Evolutionary conservation across 2,797 vertebrate species (phyloP).

Genomic region (Artibeus lituratus): DNA sequence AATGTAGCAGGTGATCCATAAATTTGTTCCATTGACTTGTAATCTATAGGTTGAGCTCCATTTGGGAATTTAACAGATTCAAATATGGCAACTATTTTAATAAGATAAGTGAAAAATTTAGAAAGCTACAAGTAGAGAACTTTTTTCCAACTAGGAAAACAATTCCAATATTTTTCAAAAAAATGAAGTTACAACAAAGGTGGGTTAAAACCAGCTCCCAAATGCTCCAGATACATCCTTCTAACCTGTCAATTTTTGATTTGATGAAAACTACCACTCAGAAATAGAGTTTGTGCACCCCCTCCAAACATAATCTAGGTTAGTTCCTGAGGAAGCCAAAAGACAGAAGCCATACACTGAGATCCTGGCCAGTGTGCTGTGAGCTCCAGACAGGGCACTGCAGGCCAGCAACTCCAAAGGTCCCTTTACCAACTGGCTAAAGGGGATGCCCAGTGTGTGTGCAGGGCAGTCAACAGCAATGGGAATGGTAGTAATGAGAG

Average conservation of each 20-base stretch:
- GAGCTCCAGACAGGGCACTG: background rate
- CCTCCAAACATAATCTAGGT: background rate
- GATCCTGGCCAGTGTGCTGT: rapidly evolving
- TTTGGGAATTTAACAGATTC: background rate
- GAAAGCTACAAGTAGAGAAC: background rate
- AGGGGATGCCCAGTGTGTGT: rapidly evolving
- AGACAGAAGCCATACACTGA: background rate
- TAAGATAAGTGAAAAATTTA: background rate
- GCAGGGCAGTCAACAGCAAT: too few species aligned
- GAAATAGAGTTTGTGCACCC: background rate
- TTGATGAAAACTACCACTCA: background rate
- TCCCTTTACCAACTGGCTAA: too few species aligned
- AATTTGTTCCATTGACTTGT: background rate
- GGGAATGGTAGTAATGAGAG: background rate
- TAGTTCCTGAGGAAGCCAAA: background rate
- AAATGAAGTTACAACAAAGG: background rate
- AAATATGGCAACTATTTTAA: background rate
- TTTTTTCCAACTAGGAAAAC: background rate
- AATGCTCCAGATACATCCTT: background rate
- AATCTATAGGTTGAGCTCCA: background rate
- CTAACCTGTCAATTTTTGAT: background rate
- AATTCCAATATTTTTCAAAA: background rate
- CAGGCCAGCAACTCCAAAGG: background rate
- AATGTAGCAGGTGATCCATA: background rate
- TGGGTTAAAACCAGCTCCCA: background rate